These are phyloP conservation scores for Mythimna albipuncta DNA, from an alignment of 2,888 invertebrate genomes.

Conservation along the genomic window DNA sequence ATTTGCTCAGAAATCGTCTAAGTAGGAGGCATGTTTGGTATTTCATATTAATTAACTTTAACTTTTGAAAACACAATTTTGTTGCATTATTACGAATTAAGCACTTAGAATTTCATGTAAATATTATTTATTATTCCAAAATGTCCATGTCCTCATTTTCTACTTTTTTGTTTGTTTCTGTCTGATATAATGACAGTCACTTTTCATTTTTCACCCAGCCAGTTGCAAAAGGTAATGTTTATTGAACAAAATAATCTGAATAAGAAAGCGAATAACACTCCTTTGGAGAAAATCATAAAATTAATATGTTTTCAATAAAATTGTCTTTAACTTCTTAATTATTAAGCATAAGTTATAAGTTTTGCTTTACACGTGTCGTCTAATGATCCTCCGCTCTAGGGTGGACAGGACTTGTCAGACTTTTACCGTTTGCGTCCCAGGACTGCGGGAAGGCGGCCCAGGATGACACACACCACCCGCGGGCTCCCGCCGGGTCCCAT, in stretches of 20 bases:
- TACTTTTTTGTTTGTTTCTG: constrained; percentile 42
- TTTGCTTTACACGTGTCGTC: too few species aligned
- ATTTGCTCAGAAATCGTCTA: constrained; percentile 68
- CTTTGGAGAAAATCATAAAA: not conserved
- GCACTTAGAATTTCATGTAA: constrained; percentile 52
- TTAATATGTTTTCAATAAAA: too few species aligned
- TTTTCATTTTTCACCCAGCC: constrained; percentile 44
- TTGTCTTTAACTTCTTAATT: too few species aligned
- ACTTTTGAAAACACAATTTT: constrained; percentile 69
- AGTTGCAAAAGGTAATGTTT: constrained; percentile 13
- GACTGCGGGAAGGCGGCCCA: too few species aligned
- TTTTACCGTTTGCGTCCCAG: too few species aligned
- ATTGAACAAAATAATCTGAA: not conserved
- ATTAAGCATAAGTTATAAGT: too few species aligned
- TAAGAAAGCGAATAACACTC: not conserved
- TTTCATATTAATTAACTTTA: constrained; percentile 79
- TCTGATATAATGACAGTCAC: constrained; percentile 21
- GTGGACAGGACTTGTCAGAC: too few species aligned
- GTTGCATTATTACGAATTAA: constrained; percentile 63
- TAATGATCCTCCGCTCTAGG: too few species aligned
- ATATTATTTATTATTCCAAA: constrained; percentile 38
- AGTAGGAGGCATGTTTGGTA: constrained; percentile 73
- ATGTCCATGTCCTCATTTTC: constrained; percentile 57
- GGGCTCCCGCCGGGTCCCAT: too few species aligned
- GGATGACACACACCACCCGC: too few species aligned